Conservation (phyloP, 1,140 invertebrate species). For the Brachionus paranguensis region DNA sequence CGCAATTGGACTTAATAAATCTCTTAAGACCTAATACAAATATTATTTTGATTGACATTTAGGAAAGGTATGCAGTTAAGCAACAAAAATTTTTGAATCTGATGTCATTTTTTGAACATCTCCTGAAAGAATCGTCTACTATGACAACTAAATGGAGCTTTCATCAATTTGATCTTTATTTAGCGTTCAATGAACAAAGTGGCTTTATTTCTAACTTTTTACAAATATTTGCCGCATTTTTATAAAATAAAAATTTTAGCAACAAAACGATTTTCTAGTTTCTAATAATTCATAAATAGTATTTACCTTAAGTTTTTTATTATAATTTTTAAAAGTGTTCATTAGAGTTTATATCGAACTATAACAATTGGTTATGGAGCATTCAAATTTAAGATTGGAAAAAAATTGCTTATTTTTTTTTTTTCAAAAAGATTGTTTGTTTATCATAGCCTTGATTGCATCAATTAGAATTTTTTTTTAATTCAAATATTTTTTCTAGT, state of each 20-base stretch:
- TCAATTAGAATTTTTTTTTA: neutral
- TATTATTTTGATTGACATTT: neutral
- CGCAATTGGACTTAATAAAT: neutral
- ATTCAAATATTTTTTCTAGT: neutral
- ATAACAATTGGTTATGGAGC: neutral
- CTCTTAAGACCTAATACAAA: neutral
- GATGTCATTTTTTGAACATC: neutral
- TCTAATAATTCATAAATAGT: neutral
- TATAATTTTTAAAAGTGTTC: neutral
- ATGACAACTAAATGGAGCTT: neutral
- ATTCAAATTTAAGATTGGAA: neutral
- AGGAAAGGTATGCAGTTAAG: neutral
- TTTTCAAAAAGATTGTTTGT: neutral
- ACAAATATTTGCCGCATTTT: neutral
- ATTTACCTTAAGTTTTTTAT: slow-evolving; percentile 17
- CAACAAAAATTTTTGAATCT: neutral
- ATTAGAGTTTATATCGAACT: neutral
- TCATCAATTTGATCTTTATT: neutral
- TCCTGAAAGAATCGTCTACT: neutral
- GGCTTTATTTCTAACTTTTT: neutral
- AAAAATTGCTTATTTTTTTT: neutral
- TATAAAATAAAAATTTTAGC: neutral
- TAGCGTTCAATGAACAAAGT: neutral
- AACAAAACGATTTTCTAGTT: neutral
- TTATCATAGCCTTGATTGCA: neutral